Percentiles rank a stretch among this genome's conserved stretches.
phyloP scores from a whole-genome alignment of 2,888 invertebrate genomes.

The Petrophora chlorosata region DNA sequence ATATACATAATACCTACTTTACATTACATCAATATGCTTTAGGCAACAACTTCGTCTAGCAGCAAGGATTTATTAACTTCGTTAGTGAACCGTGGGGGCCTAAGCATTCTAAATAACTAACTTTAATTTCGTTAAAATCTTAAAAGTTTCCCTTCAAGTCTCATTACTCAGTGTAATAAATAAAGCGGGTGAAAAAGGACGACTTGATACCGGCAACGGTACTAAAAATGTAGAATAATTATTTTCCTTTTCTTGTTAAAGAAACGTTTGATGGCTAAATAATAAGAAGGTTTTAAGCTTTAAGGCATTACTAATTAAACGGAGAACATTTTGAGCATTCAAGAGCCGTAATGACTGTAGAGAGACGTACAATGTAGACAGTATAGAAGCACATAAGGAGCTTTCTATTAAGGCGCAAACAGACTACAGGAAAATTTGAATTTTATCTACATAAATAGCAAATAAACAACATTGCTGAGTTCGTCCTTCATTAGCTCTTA shows the following conservation, averaged over 20 bases:
- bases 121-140: conserved; percentile 27
- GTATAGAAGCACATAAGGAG: conserved; percentile 51
- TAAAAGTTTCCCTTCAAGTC: conserved; percentile 26
- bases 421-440: too few species aligned
- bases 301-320: conserved; percentile 52
- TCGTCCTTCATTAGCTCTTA: too few species aligned
- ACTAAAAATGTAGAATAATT: conserved; percentile 28
- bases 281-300: conserved; percentile 39
- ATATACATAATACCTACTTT: too few species aligned
- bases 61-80: conserved; percentile 21
- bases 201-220: conserved; percentile 21
- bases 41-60: neutral
- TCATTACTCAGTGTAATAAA: conserved; percentile 29
- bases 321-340: conserved; percentile 46
- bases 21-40: neutral
- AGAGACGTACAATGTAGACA: too few species aligned
- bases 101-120: conserved; percentile 24
- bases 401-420: conserved; percentile 39
- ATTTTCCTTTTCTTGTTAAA: conserved; percentile 24
- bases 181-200: conserved; percentile 24
- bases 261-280: conserved; percentile 27
- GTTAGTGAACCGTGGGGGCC: conserved; percentile 18
- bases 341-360: conserved; percentile 47
- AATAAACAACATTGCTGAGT: too few species aligned
- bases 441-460: too few species aligned